These are phyloP conservation scores for Heliconius hermathena DNA, from an alignment of 1,140 invertebrate species.

Conservation along the genomic window DNA sequence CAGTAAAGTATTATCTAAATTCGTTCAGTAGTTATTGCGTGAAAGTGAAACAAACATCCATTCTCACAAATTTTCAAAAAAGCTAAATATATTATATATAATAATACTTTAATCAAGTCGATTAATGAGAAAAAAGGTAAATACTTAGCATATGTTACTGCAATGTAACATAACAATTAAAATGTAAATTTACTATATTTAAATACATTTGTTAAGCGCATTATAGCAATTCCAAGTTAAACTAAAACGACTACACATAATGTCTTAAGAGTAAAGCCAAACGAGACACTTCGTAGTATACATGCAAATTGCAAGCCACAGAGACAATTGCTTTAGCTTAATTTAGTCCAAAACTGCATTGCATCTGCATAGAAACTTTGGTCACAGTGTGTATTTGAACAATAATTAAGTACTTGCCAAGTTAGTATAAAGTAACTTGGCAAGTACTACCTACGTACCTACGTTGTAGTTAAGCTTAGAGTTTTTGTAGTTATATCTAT, in stretches of 20 bases:
- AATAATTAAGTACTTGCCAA: neutral
- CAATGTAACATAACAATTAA: neutral
- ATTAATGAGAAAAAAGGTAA: no score
- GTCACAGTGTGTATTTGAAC: neutral
- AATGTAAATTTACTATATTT: neutral
- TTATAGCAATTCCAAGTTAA: neutral
- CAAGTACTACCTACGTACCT: no score
- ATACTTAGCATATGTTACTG: neutral
- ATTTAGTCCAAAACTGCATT: constrained; percentile 56
- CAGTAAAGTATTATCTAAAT: no score
- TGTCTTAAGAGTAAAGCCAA: constrained; percentile 24
- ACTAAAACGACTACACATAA: neutral
- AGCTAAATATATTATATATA: no score
- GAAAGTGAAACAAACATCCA: no score
- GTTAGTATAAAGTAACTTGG: neutral
- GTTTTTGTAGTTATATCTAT: neutral
- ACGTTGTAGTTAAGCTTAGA: neutral
- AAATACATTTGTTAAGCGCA: neutral
- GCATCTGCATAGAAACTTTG: constrained; percentile 49
- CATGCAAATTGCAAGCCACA: constrained; percentile 34
- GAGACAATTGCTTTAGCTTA: constrained; percentile 51
- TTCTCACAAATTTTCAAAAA: no score
- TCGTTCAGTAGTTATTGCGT: no score
- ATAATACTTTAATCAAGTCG: no score
- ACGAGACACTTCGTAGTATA: constrained; percentile 15